Percentiles rank a stretch among this genome's conserved stretches.
Evolutionary conservation across 2,888 invertebrate species (phyloP).

Genomic region (Adelognathus sp.): DNA sequence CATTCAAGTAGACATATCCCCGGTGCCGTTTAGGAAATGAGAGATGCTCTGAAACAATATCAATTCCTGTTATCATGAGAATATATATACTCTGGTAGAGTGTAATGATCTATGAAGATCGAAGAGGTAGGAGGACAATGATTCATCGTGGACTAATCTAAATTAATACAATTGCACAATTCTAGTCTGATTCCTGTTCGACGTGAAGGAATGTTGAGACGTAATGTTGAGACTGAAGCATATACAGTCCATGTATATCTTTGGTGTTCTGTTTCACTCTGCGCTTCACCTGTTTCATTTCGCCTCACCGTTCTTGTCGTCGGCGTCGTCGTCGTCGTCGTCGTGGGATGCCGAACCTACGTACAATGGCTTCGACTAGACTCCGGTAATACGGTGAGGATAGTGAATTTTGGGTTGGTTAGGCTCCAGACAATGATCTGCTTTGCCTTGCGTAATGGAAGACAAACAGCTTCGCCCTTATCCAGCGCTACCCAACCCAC

Average conservation of each 20-base stretch:
- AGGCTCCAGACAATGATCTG: slow-evolving; percentile 75
- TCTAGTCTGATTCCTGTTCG: slow-evolving; percentile 44
- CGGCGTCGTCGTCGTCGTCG: slow-evolving; percentile 45
- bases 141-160: slow-evolving; percentile 61
- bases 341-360: slow-evolving; percentile 63
- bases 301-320: slow-evolving; percentile 3
- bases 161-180: slow-evolving; percentile 61
- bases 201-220: slow-evolving; percentile 27
- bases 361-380: slow-evolving; percentile 66
- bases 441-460: slow-evolving; percentile 75
- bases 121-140: slow-evolving; percentile 19
- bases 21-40: no score
- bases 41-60: no score
- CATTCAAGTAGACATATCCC: no score
- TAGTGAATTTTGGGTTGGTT: slow-evolving; percentile 74
- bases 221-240: slow-evolving; percentile 19
- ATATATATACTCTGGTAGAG: no score
- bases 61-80: no score
- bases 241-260: slow-evolving; percentile 54
- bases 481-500: slow-evolving; percentile 60
- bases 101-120: not conserved
- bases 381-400: slow-evolving; percentile 68
- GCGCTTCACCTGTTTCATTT: slow-evolving; percentile 8
- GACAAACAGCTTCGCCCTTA: slow-evolving; percentile 73
- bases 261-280: slow-evolving; percentile 11